A percentile compares a stretch with the other conserved stretches of the same genome.
Conservation (phyloP, 2,113 vertebrate genomes). For the Herpailurus yagouaroundi region DNA sequence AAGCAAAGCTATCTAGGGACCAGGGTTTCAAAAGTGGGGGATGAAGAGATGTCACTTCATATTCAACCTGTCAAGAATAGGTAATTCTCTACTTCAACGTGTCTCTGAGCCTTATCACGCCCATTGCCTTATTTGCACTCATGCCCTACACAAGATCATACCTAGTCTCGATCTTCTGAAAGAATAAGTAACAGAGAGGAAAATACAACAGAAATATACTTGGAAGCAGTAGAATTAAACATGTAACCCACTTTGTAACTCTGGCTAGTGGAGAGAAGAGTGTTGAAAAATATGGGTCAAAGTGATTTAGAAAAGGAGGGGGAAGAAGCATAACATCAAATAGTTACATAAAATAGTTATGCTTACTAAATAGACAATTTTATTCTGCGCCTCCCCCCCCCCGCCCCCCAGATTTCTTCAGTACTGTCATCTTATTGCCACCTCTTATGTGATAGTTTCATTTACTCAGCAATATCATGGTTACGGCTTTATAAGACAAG, state of each 20-base stretch:
- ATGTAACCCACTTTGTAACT: slow-evolving; percentile 7
- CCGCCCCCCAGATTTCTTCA: slow-evolving; percentile 34
- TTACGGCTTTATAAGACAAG: slow-evolving; percentile 63
- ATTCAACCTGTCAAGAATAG: not conserved
- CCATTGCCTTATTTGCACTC: not conserved
- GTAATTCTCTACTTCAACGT: not conserved
- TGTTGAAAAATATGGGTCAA: slow-evolving; percentile 51
- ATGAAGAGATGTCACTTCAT: slow-evolving; percentile 14
- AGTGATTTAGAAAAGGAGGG: slow-evolving; percentile 45
- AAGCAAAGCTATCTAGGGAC: not conserved
- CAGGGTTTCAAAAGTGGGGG: not conserved
- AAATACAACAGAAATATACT: not conserved
- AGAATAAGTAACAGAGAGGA: not conserved
- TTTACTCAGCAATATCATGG: slow-evolving; percentile 66
- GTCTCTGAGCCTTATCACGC: not conserved
- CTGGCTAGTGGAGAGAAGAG: not conserved
- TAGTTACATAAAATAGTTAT: slow-evolving; percentile 7
- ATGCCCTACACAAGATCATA: not conserved
- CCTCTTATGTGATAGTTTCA: slow-evolving; percentile 67
- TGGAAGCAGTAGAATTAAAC: slow-evolving; percentile 36
- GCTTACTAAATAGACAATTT: slow-evolving; percentile 65
- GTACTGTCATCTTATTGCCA: slow-evolving; percentile 64
- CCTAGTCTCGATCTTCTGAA: not conserved
- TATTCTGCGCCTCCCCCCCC: slow-evolving; percentile 59
- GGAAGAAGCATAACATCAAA: not conserved